phyloP scores from a whole-genome alignment of 2,888 invertebrate genomes.

The Leucania comma region DNA sequence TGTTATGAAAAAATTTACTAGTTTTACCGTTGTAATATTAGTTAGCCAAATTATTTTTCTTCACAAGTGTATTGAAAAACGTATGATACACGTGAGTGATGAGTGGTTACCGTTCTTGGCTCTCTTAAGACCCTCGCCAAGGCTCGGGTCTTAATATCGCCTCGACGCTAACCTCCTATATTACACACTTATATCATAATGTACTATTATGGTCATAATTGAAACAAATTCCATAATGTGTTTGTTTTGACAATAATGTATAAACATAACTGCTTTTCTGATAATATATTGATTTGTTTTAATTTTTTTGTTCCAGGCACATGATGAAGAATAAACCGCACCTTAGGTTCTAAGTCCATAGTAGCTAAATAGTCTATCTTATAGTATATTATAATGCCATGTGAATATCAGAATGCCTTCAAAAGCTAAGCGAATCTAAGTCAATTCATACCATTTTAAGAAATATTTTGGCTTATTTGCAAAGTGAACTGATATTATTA shows the following conservation, averaged over 20 bases:
- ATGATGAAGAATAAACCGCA: conserved; percentile 97
- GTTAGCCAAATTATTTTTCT: too few relatives aligned
- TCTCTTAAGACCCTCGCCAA: too few relatives aligned
- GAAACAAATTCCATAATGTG: too few relatives aligned
- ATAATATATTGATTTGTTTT: conserved; percentile 12
- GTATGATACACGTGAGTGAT: too few relatives aligned
- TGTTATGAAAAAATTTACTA: too few relatives aligned
- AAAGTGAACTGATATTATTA: conserved; percentile 32
- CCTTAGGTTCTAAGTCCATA: conserved; percentile 92
- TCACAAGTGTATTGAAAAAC: too few relatives aligned
- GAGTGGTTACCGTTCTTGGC: too few relatives aligned
- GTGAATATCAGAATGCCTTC: conserved; percentile 82
- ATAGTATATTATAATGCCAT: conserved; percentile 78
- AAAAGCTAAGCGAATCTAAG: conserved; percentile 81
- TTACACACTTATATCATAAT: too few relatives aligned
- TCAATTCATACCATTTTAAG: conserved; percentile 83
- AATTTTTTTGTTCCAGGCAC: conserved; percentile 92
- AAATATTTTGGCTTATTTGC: conserved; percentile 76
- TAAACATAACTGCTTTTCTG: conserved; percentile 6
- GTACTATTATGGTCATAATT: too few relatives aligned
- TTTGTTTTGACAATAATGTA: conserved; percentile 17
- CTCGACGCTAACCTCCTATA: too few relatives aligned
- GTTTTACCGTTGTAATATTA: too few relatives aligned
- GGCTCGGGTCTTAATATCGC: too few relatives aligned
- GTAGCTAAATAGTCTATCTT: conserved; percentile 79